phyloP scores from a whole-genome alignment of 2,797 vertebrate genomes.

The Tarsius wallacei region DNA sequence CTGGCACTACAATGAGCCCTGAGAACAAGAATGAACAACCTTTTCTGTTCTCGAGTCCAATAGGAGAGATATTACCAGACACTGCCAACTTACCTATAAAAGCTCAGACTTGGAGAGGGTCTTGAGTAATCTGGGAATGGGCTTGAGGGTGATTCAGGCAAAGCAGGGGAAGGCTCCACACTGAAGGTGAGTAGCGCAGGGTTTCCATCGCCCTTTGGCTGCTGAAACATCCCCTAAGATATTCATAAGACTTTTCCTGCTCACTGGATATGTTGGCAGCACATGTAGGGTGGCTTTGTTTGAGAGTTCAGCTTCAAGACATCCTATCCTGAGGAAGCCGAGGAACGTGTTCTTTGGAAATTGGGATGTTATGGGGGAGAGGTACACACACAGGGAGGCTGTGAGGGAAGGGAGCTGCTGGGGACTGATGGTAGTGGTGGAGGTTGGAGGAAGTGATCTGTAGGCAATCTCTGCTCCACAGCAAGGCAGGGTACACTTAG shows the following conservation, averaged over 20 bases:
- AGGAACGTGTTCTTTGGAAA: neutral
- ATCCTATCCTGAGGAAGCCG: neutral
- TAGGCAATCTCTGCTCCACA: neutral
- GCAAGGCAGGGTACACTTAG: neutral
- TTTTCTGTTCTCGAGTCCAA: neutral
- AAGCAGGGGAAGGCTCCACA: neutral
- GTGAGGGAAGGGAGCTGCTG: neutral
- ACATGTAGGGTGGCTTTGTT: neutral
- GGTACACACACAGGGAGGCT: neutral
- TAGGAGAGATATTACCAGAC: neutral
- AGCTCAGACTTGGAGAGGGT: neutral
- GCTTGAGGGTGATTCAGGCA: neutral
- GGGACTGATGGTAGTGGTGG: neutral
- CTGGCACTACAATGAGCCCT: neutral
- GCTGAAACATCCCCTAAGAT: neutral
- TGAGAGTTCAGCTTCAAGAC: neutral
- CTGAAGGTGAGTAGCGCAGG: neutral
- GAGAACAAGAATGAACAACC: neutral
- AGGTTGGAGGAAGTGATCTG: fast-evolving
- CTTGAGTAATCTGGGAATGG: neutral
- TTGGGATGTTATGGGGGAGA: neutral
- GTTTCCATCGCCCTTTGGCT: neutral
- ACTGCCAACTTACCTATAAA: neutral
- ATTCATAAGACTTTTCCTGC: neutral
- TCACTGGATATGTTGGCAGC: neutral